Conservation (phyloP, 1,140 invertebrate species). For the Drosophila yakuba region DNA sequence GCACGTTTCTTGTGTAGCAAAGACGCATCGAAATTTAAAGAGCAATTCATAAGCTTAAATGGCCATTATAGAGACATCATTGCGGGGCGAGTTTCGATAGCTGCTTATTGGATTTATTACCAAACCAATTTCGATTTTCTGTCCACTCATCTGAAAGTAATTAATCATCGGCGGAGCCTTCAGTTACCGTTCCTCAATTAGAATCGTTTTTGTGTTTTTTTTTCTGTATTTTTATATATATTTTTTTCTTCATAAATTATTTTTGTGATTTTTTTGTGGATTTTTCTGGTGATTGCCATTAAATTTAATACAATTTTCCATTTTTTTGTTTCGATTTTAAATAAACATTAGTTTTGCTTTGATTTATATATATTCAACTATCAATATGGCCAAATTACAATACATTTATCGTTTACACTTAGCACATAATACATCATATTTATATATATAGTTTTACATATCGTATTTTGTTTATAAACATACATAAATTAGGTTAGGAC, state of each 20-base stretch:
- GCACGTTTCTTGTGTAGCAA: constrained; percentile 72
- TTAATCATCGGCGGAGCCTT: constrained; percentile 66
- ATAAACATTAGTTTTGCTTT: constrained; percentile 67
- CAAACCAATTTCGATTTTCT: constrained; percentile 62
- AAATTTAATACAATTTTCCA: constrained; percentile 74
- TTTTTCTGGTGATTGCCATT: constrained; percentile 83
- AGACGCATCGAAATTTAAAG: constrained; percentile 82
- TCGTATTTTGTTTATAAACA: constrained; percentile 58
- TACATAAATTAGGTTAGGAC: constrained; percentile 76
- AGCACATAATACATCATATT: constrained; percentile 63
- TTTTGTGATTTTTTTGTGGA: constrained; percentile 64
- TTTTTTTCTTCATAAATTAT: constrained; percentile 82
- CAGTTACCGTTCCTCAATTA: constrained; percentile 76
- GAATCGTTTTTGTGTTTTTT: constrained; percentile 52
- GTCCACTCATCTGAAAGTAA: constrained; percentile 72
- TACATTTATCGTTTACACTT: constrained; percentile 79
- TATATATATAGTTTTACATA: constrained; percentile 46
- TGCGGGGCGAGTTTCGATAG: constrained; percentile 19
- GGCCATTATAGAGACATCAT: constrained; percentile 75
- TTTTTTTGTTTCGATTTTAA: constrained; percentile 53
- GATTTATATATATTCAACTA: constrained; percentile 81
- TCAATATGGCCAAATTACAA: constrained; percentile 85
- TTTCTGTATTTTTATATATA: constrained; percentile 68
- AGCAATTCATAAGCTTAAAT: constrained; percentile 80
- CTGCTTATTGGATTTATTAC: constrained; percentile 52